Conservation (phyloP, 2,797 vertebrate genomes). For the Amblyopsis hoosieri region DNA sequence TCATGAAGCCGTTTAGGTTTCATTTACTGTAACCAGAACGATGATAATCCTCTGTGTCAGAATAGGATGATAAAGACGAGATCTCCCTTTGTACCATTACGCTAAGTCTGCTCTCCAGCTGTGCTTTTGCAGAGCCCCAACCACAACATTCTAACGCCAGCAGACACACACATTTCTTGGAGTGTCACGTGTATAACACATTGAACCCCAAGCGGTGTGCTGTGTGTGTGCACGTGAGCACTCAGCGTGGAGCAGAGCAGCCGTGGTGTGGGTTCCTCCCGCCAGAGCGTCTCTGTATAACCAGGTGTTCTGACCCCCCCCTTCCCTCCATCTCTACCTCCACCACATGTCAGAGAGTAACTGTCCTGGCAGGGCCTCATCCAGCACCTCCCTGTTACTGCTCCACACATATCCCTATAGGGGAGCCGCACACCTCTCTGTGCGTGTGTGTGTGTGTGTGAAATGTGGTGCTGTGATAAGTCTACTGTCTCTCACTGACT, state of each 20-base stretch:
- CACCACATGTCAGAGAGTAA: slow-evolving; percentile 12
- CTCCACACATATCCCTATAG: no score
- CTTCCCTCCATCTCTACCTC: not conserved
- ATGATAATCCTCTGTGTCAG: slow-evolving; percentile 9
- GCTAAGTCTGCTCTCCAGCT: slow-evolving; percentile 47
- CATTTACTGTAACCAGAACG: not conserved
- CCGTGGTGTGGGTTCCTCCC: slow-evolving; percentile 38
- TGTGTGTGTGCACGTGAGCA: slow-evolving; percentile 19
- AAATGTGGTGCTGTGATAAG: no score
- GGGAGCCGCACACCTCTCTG: no score
- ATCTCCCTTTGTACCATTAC: slow-evolving; percentile 5
- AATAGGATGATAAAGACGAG: slow-evolving; percentile 11
- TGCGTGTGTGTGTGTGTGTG: no score
- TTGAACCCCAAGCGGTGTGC: slow-evolving; percentile 45
- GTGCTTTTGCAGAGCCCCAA: slow-evolving; percentile 27
- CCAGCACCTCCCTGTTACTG: no score
- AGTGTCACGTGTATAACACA: no score
- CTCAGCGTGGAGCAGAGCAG: no score
- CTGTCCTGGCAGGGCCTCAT: no score
- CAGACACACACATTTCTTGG: no score
- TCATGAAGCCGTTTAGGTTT: no score
- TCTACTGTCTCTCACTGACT: no score
- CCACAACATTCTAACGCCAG: slow-evolving; percentile 34
- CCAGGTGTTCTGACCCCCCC: slow-evolving; percentile 50
- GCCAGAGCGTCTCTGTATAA: slow-evolving; percentile 46